phyloP scores from a whole-genome alignment of 1,140 invertebrate species.

The Nomia melanderi region DNA sequence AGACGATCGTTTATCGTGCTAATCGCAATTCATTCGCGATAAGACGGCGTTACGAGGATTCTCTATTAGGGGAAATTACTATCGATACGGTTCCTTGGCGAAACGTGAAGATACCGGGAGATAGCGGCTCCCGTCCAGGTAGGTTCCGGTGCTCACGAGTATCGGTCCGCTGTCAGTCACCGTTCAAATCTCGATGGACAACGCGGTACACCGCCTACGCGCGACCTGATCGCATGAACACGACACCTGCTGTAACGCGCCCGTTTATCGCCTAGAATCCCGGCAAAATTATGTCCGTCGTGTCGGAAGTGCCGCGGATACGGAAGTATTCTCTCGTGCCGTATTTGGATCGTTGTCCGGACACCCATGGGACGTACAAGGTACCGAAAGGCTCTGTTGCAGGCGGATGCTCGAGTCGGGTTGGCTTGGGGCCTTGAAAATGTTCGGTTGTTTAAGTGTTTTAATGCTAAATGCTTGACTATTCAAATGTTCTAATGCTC shows the following conservation, averaged over 20 bases:
- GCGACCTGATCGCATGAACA: no score
- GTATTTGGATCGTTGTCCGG: not conserved
- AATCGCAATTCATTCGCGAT: constrained; percentile 38
- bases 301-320: not conserved
- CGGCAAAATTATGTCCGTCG: not conserved
- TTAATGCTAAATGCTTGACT: no score
- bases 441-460: no score
- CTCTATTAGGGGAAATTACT: constrained; percentile 30
- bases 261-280: not conserved
- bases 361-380: constrained; percentile 59
- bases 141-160: constrained; percentile 1
- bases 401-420: no score
- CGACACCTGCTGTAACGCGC: no score
- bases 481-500: no score
- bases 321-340: not conserved
- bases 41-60: constrained; percentile 48
- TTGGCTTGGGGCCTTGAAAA: no score
- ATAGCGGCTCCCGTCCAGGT: constrained; percentile 9
- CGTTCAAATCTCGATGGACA: constrained; percentile 38
- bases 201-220: not conserved
- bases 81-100: constrained; percentile 25
- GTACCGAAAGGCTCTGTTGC: constrained; percentile 17
- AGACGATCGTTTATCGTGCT: constrained; percentile 36
- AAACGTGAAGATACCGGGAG: constrained; percentile 17
- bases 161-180: constrained; percentile 26